Percentiles rank a stretch among this genome's conserved stretches.
Conservation (phyloP, 2,888 invertebrate species). For the Eumerus sabulonum region DNA sequence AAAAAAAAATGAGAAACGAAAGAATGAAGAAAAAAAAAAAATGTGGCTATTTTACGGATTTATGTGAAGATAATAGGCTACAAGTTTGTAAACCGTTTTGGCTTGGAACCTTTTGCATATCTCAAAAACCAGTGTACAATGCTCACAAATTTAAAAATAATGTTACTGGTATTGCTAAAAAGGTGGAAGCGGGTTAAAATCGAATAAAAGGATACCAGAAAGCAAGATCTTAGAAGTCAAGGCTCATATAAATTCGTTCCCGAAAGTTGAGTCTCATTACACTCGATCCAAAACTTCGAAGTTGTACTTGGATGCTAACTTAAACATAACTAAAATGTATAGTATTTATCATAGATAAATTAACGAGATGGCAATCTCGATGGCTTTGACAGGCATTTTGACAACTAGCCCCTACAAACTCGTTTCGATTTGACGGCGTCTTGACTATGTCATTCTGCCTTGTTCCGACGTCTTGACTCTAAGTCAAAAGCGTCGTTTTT, state of each 20-base stretch:
- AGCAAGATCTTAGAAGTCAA: background rate
- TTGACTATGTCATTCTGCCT: too few species aligned
- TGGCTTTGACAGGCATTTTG: too few species aligned
- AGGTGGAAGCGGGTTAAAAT: background rate
- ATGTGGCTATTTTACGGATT: too few species aligned
- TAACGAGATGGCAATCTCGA: too few species aligned
- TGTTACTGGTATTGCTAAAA: background rate
- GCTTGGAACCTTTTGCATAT: constrained; percentile 3
- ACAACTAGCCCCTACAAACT: too few species aligned
- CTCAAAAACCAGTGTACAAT: constrained; percentile 12
- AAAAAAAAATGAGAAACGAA: background rate
- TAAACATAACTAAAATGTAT: background rate
- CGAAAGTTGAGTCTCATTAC: constrained; percentile 3
- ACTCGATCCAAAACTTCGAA: background rate
- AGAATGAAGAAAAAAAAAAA: too few species aligned
- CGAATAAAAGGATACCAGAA: background rate
- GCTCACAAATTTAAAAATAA: background rate
- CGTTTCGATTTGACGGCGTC: too few species aligned
- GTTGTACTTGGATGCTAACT: background rate
- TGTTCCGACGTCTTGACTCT: too few species aligned
- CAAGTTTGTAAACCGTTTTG: background rate
- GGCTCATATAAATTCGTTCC: too few species aligned
- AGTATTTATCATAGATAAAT: too few species aligned
- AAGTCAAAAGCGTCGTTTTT: too few species aligned
- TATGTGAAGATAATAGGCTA: too few species aligned